phyloP scores from a whole-genome alignment of 2,797 vertebrate species.

The Eremophila alpestris region DNA sequence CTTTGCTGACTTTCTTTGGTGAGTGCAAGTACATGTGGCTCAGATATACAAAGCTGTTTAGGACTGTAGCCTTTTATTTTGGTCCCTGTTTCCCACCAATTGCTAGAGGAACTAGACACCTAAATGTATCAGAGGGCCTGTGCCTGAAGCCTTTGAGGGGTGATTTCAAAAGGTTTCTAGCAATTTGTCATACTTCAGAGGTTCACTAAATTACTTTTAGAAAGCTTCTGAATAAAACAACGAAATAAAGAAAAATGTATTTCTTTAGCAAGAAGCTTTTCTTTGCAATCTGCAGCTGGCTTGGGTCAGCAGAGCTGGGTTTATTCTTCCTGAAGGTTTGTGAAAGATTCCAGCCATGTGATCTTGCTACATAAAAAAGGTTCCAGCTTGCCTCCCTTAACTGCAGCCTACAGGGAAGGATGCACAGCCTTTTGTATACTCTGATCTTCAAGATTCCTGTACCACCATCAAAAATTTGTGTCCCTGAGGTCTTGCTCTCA shows the following conservation, averaged over 20 bases:
- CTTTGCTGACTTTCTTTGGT: not conserved
- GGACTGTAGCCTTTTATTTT: not conserved
- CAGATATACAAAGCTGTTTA: not conserved
- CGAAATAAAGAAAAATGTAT: not conserved
- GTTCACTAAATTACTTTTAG: not conserved
- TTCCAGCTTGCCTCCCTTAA: not conserved
- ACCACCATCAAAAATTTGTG: not conserved
- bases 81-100: not conserved
- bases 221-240: not conserved
- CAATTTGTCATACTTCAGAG: not conserved
- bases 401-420: not conserved
- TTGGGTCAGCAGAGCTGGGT: not conserved
- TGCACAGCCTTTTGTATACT: not conserved
- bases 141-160: not conserved
- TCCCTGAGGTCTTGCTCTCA: not conserved
- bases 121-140: not conserved
- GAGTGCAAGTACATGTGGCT: not conserved
- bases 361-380: not conserved
- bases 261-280: not conserved
- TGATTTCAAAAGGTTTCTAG: not conserved
- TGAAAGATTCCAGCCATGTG: not conserved
- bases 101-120: not conserved
- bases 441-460: not conserved
- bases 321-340: not conserved
- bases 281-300: not conserved